Evolutionary conservation across 2,888 invertebrate genomes (phyloP).

Genomic region (Coleophora flavipennella): DNA sequence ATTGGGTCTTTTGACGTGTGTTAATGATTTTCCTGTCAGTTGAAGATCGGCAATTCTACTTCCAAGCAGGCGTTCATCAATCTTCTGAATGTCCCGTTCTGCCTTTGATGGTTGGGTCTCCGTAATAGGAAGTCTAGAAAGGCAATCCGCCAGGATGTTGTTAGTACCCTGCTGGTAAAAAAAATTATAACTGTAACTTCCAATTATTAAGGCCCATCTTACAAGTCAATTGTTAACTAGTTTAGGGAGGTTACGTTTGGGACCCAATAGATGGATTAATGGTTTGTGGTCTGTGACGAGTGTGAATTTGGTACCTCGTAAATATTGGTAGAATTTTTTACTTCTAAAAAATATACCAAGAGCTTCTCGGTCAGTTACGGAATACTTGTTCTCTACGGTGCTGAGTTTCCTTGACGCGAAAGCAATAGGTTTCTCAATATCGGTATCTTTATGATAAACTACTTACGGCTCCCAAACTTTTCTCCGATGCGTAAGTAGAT

Average conservation of each 20-base stretch:
- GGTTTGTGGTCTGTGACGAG: no score
- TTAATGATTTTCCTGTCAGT: neutral
- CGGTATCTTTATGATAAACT: conserved; percentile 3
- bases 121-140: neutral
- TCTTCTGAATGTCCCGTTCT: neutral
- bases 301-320: no score
- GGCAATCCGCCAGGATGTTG: conserved; percentile 1
- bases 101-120: neutral
- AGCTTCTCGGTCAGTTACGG: conserved; percentile 9
- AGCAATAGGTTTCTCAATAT: conserved; percentile 4
- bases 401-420: conserved; percentile 8
- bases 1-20: neutral
- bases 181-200: neutral
- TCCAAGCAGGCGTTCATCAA: conserved; percentile 2
- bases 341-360: conserved; percentile 10
- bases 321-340: conserved; percentile 9
- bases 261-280: conserved; percentile 4
- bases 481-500: conserved; percentile 4
- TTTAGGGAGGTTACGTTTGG: no score
- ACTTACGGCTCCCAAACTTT: conserved; percentile 5
- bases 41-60: neutral
- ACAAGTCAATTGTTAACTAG: no score
- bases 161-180: neutral
- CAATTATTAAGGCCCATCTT: conserved; percentile 2
- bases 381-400: no score